Conservation (phyloP, 1,140 invertebrate species). For the Pseudoatta argentina region DNA sequence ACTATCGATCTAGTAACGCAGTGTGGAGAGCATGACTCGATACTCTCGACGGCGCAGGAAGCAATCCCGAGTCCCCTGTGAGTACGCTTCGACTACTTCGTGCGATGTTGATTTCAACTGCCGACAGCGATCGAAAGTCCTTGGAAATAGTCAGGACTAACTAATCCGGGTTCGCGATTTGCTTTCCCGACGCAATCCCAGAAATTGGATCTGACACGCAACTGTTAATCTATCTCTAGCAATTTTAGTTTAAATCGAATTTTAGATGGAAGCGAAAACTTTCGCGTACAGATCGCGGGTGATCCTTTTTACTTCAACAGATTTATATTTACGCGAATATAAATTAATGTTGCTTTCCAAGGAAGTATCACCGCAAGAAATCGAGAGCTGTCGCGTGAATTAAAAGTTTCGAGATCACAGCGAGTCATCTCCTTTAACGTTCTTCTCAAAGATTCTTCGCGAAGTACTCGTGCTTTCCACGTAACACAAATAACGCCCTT, state of each 20-base stretch:
- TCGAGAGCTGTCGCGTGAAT: conserved; percentile 24
- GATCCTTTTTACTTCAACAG: conserved; percentile 23
- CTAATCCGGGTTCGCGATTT: conserved; percentile 40
- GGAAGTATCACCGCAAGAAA: conserved; percentile 3
- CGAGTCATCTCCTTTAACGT: conserved; percentile 47
- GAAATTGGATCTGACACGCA: conserved; percentile 26
- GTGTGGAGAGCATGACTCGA: conserved; percentile 27
- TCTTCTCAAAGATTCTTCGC: conserved; percentile 3
- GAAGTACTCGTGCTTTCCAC: conserved; percentile 9
- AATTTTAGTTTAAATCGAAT: conserved; percentile 38
- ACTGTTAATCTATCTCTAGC: conserved; percentile 21
- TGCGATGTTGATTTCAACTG: conserved; percentile 55
- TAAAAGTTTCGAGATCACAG: conserved; percentile 28
- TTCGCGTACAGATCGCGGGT: background rate
- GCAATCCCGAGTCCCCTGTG: conserved; percentile 61
- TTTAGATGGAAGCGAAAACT: background rate
- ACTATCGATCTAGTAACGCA: conserved; percentile 72
- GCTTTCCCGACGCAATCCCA: conserved; percentile 14
- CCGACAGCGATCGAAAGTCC: conserved; percentile 52
- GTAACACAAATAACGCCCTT: conserved; percentile 39
- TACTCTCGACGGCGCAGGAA: conserved; percentile 33
- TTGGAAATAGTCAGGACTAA: conserved; percentile 55
- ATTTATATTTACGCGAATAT: background rate
- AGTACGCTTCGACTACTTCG: conserved; percentile 39
- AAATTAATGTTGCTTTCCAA: conserved; percentile 3